phyloP scores from a whole-genome alignment of 2,888 invertebrate species.

The Cephus nigrinus region DNA sequence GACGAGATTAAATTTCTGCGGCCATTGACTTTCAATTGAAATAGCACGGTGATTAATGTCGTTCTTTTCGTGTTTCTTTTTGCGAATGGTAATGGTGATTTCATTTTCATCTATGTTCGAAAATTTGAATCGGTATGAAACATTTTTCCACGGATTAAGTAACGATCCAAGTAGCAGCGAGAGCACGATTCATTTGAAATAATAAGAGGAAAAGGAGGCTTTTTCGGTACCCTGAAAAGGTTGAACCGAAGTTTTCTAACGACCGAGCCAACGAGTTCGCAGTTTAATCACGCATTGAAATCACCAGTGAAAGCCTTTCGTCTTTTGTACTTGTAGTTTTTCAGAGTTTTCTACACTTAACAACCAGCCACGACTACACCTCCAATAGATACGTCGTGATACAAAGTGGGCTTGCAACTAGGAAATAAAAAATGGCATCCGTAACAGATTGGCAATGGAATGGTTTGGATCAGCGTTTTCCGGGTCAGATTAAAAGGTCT shows the following conservation, averaged over 20 bases:
- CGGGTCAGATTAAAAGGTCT: constrained; percentile 53
- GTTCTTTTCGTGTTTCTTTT: too few species aligned
- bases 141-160: too few species aligned
- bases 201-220: not conserved
- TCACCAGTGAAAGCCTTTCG: not conserved
- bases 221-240: not conserved
- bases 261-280: not conserved
- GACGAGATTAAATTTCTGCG: too few species aligned
- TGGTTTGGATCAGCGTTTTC: constrained; percentile 55
- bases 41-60: too few species aligned
- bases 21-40: too few species aligned
- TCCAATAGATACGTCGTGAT: not conserved
- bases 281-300: constrained; percentile 8
- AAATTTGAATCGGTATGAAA: too few species aligned
- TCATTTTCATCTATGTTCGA: too few species aligned
- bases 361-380: not conserved
- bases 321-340: not conserved
- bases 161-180: too few species aligned
- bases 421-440: constrained; percentile 20
- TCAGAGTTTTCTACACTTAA: not conserved
- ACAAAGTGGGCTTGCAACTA: not conserved
- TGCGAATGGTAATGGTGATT: too few species aligned
- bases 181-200: not conserved
- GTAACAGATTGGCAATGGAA: constrained; percentile 57
- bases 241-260: not conserved